Conservation (phyloP, 1,140 invertebrate genomes). For the Platorchestia sp. region DNA sequence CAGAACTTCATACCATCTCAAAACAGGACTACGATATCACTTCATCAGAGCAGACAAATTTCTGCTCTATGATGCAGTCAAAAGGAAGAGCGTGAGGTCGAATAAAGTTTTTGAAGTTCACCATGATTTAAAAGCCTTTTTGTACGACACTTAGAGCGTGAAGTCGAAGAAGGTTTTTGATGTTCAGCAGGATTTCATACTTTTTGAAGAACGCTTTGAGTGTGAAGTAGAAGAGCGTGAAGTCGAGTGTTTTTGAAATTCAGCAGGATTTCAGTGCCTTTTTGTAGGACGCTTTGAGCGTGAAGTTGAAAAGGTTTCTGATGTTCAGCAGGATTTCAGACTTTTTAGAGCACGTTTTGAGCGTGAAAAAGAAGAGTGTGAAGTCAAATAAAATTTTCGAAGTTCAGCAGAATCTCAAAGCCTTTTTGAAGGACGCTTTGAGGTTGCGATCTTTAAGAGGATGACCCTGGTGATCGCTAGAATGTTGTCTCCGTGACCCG, state of each 20-base stretch:
- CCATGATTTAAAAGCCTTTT: no score
- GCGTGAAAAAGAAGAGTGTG: no score
- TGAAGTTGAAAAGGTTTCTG: no score
- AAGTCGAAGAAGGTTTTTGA: background rate
- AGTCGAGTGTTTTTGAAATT: no score
- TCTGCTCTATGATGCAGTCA: background rate
- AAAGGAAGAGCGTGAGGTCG: no score
- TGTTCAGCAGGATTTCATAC: background rate
- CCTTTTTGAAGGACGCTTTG: background rate
- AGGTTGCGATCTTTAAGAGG: background rate
- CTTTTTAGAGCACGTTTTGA: no score
- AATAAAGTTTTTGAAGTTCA: no score
- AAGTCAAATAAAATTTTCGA: background rate
- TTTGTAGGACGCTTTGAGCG: no score
- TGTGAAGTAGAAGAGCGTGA: no score
- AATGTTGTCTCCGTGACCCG: background rate
- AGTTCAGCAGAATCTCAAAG: background rate
- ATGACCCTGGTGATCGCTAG: background rate
- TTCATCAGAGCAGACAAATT: background rate
- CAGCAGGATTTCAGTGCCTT: no score
- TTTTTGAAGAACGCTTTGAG: background rate
- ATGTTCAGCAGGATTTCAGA: no score
- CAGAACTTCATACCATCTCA: background rate
- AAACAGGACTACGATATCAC: background rate
- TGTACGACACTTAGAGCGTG: no score